These are phyloP conservation scores for Diploptera punctata DNA, from an alignment of 2,888 invertebrate genomes.

Conservation along the genomic window DNA sequence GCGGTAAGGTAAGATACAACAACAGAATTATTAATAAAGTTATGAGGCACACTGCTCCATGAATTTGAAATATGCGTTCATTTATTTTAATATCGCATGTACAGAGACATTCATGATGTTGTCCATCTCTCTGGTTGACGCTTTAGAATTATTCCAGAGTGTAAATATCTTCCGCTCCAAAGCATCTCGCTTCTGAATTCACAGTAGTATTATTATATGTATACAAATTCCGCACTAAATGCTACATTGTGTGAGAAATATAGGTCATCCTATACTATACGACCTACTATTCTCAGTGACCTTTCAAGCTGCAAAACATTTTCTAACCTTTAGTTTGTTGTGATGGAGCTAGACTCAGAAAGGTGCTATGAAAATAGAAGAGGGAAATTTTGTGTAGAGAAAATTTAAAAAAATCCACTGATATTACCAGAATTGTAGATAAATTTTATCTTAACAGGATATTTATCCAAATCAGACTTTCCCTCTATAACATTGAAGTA, in stretches of 20 bases:
- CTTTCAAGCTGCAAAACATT: background rate
- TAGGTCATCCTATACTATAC: background rate
- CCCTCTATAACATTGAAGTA: too few species aligned
- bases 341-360: background rate
- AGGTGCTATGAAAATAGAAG: too few species aligned
- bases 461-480: too few species aligned
- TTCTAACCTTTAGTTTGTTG: background rate
- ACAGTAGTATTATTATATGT: background rate
- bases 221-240: background rate
- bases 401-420: too few species aligned
- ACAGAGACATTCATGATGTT: background rate
- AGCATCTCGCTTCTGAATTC: background rate
- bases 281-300: background rate
- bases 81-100: background rate
- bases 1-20: too few species aligned
- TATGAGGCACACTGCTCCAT: background rate
- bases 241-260: background rate
- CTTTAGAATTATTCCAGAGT: constrained; percentile 13
- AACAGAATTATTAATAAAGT: background rate
- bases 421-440: too few species aligned
- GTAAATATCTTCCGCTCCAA: constrained; percentile 17
- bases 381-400: too few species aligned
- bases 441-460: too few species aligned
- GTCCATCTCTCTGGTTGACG: background rate
- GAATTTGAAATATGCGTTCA: background rate